Conservation (phyloP, 2,113 vertebrate genomes). For the Synodontis membranacea region DNA sequence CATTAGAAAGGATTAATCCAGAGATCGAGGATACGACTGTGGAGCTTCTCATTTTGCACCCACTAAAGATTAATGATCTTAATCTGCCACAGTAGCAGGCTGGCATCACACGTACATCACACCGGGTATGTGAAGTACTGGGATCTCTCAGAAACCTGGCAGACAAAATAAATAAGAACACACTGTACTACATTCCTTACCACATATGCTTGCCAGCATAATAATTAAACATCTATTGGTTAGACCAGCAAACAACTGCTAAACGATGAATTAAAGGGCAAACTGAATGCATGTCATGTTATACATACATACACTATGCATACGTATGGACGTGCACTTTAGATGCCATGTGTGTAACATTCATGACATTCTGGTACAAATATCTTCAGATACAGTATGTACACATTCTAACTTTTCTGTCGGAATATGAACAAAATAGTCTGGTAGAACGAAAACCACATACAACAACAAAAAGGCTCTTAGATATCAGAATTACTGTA, state of each 20-base stretch:
- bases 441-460: not conserved
- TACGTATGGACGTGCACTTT: not conserved
- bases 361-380: not conserved
- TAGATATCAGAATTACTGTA: slow-evolving; percentile 7
- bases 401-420: not conserved
- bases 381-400: not conserved
- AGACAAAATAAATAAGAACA: not conserved
- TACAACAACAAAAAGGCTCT: not conserved
- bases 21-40: not conserved
- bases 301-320: not conserved
- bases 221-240: not conserved
- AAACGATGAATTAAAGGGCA: not conserved
- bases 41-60: not conserved
- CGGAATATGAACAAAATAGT: not conserved
- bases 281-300: not conserved
- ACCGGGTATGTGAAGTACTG: not conserved
- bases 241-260: not conserved
- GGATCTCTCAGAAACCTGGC: not conserved
- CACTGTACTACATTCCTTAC: not conserved
- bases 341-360: not conserved
- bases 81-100: not conserved
- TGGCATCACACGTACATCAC: not conserved
- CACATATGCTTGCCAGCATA: not conserved
- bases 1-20: not conserved
- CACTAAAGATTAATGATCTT: not conserved